Conservation (phyloP, 2,888 invertebrate genomes). For the Pecten maximus region DNA sequence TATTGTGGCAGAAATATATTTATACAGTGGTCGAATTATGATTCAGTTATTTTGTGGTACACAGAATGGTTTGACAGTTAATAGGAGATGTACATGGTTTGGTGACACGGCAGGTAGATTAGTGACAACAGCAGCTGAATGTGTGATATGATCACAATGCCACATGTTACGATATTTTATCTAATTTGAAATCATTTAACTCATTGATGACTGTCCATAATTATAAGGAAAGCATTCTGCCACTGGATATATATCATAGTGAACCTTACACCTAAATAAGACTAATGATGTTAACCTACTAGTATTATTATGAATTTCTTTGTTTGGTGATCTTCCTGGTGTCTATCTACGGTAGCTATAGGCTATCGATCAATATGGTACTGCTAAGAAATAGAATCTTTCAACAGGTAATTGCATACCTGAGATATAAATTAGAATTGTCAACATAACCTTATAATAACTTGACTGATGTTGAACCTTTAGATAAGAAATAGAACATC, state of each 20-base stretch:
- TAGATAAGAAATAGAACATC: neutral
- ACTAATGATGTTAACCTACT: neutral
- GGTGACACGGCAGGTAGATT: neutral
- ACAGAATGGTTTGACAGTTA: no score
- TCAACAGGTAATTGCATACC: neutral
- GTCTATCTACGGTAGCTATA: neutral
- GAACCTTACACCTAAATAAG: neutral
- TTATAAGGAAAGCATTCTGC: no score
- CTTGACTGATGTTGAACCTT: slow-evolving; percentile 8
- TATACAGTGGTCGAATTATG: no score
- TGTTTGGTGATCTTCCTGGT: no score
- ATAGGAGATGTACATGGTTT: neutral
- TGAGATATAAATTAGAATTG: neutral
- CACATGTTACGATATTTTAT: no score
- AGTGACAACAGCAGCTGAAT: neutral
- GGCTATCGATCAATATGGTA: neutral
- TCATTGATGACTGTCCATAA: no score
- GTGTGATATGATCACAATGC: neutral
- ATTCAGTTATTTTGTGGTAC: no score
- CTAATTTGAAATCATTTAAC: no score
- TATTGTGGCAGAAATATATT: no score
- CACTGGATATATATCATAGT: no score
- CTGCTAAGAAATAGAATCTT: neutral
- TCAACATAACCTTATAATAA: neutral
- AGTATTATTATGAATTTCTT: no score